Base-by-base conservation (phyloP, 2,797 vertebrate species). In the Acanthurus tractus region DNA sequence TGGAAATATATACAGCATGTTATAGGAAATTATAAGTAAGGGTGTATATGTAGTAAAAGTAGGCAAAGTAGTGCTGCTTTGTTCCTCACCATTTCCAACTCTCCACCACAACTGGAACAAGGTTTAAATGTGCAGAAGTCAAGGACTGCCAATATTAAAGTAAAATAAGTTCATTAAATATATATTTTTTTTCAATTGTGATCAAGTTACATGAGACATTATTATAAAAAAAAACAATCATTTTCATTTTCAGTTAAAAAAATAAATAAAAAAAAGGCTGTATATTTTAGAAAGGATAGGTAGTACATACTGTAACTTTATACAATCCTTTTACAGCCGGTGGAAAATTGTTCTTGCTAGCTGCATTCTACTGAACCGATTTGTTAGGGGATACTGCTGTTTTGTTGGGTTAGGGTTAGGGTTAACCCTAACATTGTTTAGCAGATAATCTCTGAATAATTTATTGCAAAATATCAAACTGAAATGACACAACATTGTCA, bases 1-100 rank as follows among this genome's bases (percentile, higher is more conserved):
- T 82, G 83, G 91, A 93, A 93, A 94, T 90, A 90, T 86, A 77
- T 90, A 86, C 87, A 73, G 48, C 57, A 85, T 80, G 74, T 87
- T 78, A 68, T 53, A 8, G 61, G 69, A 83, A 65, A 68, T 78
- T 79, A 80, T 84, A 68, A 82, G 87, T 87, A 78, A 52, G 85
- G 78, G 70, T 59, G 34, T 56, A 82, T 55, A 78, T 66, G 50
- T 58, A 58, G 65, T 45, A 83, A 92, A 86, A 89, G 90, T 85
- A 90, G 90, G 88, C 90, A 92, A 88, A 89, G 29, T 34, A 79
- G 57, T 81, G 76, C 73, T 65, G 77, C 68, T 64, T 76, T 63
- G 34, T 66, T 52, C 73, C 38, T 75, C 70, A 70, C 50, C 70
- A 56, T 70, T 68, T 79, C 23, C 14, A 69, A 54, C 85, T 77